phyloP scores from a whole-genome alignment of 2,113 vertebrate species.

The Daphoenositta chrysoptera region DNA sequence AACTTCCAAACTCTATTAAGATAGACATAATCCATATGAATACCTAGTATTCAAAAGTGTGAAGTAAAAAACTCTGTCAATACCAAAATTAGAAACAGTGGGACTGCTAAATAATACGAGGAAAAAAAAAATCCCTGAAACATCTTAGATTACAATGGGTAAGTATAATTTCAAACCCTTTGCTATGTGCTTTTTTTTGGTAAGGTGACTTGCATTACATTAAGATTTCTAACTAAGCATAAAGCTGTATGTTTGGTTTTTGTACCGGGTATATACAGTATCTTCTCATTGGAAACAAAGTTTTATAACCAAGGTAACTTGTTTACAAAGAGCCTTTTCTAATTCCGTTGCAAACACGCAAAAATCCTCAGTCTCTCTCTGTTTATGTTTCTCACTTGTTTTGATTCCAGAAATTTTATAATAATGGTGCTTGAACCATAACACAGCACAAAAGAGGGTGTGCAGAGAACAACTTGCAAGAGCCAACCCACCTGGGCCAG shows the following conservation, averaged over 20 bases:
- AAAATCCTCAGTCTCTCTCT: not conserved
- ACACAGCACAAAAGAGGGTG: not conserved
- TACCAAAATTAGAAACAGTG: constrained; percentile 1
- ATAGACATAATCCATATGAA: constrained; percentile 34
- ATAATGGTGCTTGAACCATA: not conserved
- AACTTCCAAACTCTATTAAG: constrained; percentile 64
- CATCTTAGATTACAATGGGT: not conserved
- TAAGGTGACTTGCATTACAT: not conserved
- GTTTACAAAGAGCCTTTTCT: not conserved
- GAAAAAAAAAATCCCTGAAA: not conserved
- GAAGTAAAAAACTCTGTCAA: not conserved
- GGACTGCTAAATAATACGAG: not conserved
- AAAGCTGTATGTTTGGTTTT: not conserved
- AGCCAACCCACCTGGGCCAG: not conserved
- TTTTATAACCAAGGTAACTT: not conserved
- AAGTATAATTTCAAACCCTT: not conserved
- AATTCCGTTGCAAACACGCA: not conserved
- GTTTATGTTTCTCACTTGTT: not conserved
- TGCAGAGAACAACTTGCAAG: not conserved
- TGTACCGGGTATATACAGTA: not conserved
- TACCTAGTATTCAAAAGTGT: constrained; percentile 14
- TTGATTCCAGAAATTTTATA: not conserved
- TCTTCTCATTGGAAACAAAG: not conserved
- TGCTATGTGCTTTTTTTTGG: not conserved
- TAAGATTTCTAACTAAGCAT: not conserved